Conservation (phyloP, 30 jellyfish, hydroid and myxozoan species). For the Catostylus mosaicus region DNA sequence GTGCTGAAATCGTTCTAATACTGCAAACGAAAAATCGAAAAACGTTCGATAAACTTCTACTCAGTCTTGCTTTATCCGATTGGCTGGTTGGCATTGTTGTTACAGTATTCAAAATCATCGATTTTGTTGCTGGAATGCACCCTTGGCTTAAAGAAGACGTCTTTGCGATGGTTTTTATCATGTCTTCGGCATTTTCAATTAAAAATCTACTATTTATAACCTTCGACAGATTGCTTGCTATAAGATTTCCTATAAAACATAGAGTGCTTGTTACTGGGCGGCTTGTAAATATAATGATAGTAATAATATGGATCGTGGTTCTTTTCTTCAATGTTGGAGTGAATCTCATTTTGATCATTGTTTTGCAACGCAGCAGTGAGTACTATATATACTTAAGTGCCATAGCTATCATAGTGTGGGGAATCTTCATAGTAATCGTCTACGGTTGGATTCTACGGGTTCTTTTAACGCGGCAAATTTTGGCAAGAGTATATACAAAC, state of each 20-base stretch:
- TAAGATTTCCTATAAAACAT: conserved; percentile 14
- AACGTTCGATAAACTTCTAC: conserved; percentile 3
- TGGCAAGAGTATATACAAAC: neutral
- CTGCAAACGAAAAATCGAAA: neutral
- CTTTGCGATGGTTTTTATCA: neutral
- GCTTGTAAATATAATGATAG: neutral
- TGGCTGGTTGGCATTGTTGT: conserved; percentile 2
- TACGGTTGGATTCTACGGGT: neutral
- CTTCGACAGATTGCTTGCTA: conserved; percentile 27
- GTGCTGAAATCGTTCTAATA: neutral
- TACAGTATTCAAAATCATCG: neutral
- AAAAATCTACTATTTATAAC: conserved; percentile 4
- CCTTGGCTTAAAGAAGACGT: neutral
- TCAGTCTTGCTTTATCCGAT: conserved; percentile 34
- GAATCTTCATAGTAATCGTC: neutral
- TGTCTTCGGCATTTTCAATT: neutral
- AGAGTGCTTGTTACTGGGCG: neutral
- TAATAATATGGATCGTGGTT: neutral
- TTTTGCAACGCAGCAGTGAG: neutral
- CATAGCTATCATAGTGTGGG: neutral
- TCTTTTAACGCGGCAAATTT: neutral
- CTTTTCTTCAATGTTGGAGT: neutral
- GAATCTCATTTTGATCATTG: neutral
- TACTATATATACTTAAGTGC: neutral
- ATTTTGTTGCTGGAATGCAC: neutral